These are phyloP conservation scores for Ophioninae sp. DNA, from an alignment of 2,888 invertebrate species.

Conservation along the genomic window DNA sequence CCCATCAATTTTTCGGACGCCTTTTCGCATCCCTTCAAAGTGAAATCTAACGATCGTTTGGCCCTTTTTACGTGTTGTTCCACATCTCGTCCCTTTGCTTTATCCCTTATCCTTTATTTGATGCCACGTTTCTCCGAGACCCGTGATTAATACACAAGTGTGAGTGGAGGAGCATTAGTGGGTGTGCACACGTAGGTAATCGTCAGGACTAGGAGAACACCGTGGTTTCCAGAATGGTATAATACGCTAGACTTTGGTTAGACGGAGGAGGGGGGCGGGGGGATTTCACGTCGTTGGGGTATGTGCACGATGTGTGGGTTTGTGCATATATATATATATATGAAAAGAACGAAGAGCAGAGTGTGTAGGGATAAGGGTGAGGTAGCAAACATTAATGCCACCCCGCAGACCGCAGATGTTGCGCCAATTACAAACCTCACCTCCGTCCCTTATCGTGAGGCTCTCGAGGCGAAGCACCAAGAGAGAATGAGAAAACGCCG, in stretches of 20 bases:
- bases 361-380: conserved; percentile 59
- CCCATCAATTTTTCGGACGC: not conserved
- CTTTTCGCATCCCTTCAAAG: not conserved
- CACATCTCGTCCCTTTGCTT: conserved; percentile 35
- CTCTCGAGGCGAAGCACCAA: conserved; percentile 48
- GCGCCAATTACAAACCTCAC: conserved; percentile 80
- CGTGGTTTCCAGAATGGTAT: conserved; percentile 49
- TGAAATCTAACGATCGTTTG: conserved; percentile 8
- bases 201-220: conserved; percentile 32
- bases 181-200: conserved; percentile 40
- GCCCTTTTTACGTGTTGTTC: conserved; percentile 23
- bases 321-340: not conserved
- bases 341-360: conserved; percentile 7
- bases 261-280: too few relatives aligned
- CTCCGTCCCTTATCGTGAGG: conserved; percentile 64
- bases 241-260: conserved; percentile 42
- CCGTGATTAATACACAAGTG: conserved; percentile 21
- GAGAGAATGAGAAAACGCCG: conserved; percentile 45
- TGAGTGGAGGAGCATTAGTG: not conserved
- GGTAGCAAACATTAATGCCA: conserved; percentile 80
- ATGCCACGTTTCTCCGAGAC: conserved; percentile 33
- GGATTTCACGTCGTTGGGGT: conserved; percentile 44
- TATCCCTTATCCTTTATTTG: conserved; percentile 36
- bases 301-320: conserved; percentile 15
- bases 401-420: conserved; percentile 80